Evolutionary conservation across 2,797 vertebrate species (phyloP).

Genomic region (Artibeus lituratus): DNA sequence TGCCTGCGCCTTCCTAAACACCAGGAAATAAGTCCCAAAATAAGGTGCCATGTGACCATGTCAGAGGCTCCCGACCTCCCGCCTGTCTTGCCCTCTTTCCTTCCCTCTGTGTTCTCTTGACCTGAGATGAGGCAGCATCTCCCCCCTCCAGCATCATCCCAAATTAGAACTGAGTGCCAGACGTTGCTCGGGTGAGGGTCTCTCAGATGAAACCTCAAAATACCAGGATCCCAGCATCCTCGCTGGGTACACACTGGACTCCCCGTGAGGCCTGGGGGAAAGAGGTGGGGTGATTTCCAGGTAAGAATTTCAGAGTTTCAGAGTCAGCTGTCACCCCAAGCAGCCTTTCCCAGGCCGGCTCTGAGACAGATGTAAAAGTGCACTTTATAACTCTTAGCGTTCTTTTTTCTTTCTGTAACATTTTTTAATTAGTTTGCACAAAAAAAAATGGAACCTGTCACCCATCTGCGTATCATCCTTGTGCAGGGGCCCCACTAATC

Average conservation of each 20-base stretch:
- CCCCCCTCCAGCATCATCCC: neutral
- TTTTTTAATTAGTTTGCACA: neutral
- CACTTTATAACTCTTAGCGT: neutral
- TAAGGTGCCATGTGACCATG: fast-evolving
- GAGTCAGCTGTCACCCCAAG: neutral
- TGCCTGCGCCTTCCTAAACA: neutral
- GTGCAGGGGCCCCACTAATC: neutral
- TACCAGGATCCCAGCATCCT: neutral
- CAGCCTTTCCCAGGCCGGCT: neutral
- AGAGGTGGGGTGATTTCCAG: neutral
- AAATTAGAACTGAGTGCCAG: neutral
- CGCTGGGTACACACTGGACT: fast-evolving
- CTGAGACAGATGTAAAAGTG: neutral
- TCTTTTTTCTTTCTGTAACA: neutral
- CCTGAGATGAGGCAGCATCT: too few species aligned
- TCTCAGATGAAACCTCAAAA: neutral
- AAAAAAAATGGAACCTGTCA: neutral
- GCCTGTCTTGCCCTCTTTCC: neutral
- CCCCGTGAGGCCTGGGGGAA: neutral
- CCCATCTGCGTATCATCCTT: neutral
- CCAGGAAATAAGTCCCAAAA: neutral
- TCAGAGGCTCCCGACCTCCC: neutral
- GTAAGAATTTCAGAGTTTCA: neutral
- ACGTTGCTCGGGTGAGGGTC: neutral
- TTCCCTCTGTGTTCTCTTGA: neutral